These are phyloP conservation scores for Acleris holmiana DNA, from an alignment of 2,888 invertebrate genomes.

Conservation along the genomic window DNA sequence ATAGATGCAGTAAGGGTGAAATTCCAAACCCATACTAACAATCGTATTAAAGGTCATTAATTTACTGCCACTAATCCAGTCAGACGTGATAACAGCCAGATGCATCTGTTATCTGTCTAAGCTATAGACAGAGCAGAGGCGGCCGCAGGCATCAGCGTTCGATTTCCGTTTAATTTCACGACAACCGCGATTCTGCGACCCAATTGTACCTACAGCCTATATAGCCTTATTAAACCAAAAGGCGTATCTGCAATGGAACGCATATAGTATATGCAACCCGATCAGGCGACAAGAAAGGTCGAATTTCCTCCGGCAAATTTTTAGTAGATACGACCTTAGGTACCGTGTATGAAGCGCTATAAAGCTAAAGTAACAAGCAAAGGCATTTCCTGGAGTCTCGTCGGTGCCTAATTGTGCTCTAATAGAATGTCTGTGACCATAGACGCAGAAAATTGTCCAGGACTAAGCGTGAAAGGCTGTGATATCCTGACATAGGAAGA, in stretches of 20 bases:
- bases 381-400: conserved; percentile 19
- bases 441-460: neutral
- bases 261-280: no score
- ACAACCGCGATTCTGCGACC: conserved; percentile 50
- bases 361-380: neutral
- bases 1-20: no score
- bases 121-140: conserved; percentile 32
- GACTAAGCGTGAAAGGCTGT: neutral
- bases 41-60: neutral
- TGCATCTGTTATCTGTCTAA: conserved; percentile 7
- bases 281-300: no score
- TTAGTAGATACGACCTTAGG: no score
- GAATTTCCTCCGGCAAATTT: no score
- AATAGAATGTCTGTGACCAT: conserved; percentile 6
- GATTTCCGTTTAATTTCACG: conserved; percentile 78
- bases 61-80: neutral
- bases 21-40: no score
- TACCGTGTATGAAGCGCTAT: no score
- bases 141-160: conserved; percentile 71
- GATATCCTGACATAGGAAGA: no score
- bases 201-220: conserved; percentile 15
- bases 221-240: neutral
- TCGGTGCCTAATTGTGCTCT: conserved; percentile 11
- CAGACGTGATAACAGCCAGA: conserved; percentile 11
- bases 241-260: neutral